phyloP scores from a whole-genome alignment of 1,140 invertebrate genomes.

The Camponotus vicinus region DNA sequence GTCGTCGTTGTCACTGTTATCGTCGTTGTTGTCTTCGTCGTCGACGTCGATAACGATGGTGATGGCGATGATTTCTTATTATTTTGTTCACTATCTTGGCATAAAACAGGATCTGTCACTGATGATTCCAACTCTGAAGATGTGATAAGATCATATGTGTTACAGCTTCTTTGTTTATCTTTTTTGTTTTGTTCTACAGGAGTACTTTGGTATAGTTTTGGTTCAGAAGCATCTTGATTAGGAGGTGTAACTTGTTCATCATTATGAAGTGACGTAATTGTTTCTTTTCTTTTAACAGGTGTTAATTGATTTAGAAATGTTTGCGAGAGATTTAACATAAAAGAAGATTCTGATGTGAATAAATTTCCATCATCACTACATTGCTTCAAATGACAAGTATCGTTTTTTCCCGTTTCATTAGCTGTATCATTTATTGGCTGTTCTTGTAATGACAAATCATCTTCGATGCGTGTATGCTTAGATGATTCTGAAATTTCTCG shows the following conservation, averaged over 20 bases:
- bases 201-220: constrained; percentile 31
- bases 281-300: constrained; percentile 5
- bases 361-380: constrained; percentile 12
- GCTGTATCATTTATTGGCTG: not conserved
- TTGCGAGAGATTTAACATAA: not conserved
- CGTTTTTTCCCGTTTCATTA: not conserved
- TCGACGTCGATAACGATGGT: not conserved
- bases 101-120: not conserved
- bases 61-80: not conserved
- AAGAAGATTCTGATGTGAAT: not conserved
- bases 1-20: not conserved
- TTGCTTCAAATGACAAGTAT: not conserved
- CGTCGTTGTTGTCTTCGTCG: not conserved
- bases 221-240: constrained; percentile 20
- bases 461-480: not conserved
- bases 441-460: constrained; percentile 13
- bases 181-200: not conserved
- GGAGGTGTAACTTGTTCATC: not conserved
- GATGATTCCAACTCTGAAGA: constrained; percentile 3
- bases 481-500: constrained; percentile 20
- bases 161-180: not conserved
- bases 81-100: constrained; percentile 12
- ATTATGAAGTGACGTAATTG: not conserved
- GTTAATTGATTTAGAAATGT: not conserved
- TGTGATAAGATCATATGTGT: not conserved